Evolutionary conservation across 2,888 invertebrate species (phyloP).

Genomic region (Chironomus riparius): DNA sequence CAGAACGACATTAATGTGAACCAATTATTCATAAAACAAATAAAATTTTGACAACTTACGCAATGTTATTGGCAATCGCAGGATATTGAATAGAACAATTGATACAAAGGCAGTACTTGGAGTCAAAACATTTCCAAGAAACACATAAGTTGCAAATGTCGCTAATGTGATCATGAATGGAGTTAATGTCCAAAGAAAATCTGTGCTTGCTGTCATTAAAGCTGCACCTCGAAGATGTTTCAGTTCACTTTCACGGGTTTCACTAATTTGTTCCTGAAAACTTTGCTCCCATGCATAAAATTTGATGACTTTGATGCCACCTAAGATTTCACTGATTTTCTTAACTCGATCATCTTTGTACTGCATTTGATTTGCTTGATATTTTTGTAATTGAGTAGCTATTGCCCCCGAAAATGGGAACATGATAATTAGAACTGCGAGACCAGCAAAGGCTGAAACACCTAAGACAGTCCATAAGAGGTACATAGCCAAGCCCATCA

Average conservation of each 20-base stretch:
- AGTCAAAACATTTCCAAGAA: conserved; percentile 42
- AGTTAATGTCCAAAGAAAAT: conserved; percentile 52
- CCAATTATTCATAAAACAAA: not conserved
- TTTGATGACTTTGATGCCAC: conserved; percentile 52
- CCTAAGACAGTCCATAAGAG: conserved; percentile 47
- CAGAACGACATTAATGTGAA: not conserved
- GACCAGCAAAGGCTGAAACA: conserved; percentile 50
- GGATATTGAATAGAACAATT: conserved; percentile 49
- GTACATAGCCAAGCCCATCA: conserved; percentile 47
- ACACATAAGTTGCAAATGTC: conserved; percentile 40
- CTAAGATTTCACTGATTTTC: conserved; percentile 49
- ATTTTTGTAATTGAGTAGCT: conserved; percentile 42
- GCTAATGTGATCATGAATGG: conserved; percentile 48
- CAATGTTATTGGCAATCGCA: conserved; percentile 48
- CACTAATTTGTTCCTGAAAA: conserved; percentile 48
- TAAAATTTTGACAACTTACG: conserved; percentile 24
- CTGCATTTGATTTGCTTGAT: conserved; percentile 46
- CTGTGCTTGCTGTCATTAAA: conserved; percentile 47
- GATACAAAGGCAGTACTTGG: conserved; percentile 50
- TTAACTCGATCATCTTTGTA: conserved; percentile 49
- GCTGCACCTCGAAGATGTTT: conserved; percentile 48
- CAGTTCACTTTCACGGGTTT: conserved; percentile 49
- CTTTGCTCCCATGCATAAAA: conserved; percentile 55
- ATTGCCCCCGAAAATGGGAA: conserved; percentile 46
- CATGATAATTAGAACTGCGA: conserved; percentile 43